These are phyloP conservation scores for Lomographa bimaculata DNA, from an alignment of 2,888 invertebrate genomes.

Conservation along the genomic window DNA sequence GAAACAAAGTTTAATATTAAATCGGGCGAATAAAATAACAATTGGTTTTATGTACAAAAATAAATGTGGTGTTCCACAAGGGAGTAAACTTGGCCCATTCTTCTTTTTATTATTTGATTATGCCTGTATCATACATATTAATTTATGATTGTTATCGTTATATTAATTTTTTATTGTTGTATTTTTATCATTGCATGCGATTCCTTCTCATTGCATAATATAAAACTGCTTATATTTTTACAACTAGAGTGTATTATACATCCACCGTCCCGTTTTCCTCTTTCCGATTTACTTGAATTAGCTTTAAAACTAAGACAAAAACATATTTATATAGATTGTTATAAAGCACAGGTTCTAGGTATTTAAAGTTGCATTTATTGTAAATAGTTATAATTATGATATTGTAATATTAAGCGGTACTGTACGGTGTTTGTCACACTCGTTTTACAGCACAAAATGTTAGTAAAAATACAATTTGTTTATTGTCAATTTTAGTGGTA, in stretches of 20 bases:
- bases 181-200: conserved; percentile 46
- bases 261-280: conserved; percentile 82
- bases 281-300: conserved; percentile 75
- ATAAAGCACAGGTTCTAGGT: conserved; percentile 82
- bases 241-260: conserved; percentile 66
- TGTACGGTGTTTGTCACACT: conserved; percentile 78
- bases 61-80: conserved; percentile 42
- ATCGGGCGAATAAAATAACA: too few species aligned
- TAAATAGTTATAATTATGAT: conserved; percentile 70
- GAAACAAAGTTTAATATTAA: too few species aligned
- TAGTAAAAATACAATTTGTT: conserved; percentile 73
- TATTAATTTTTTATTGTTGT: conserved; percentile 26
- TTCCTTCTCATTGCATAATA: conserved; percentile 47
- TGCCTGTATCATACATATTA: too few species aligned
- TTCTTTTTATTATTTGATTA: conserved; percentile 20
- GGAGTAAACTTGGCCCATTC: conserved; percentile 37
- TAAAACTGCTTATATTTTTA: conserved; percentile 68
- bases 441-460: conserved; percentile 83
- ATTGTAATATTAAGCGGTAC: conserved; percentile 69
- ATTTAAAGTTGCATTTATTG: conserved; percentile 79
- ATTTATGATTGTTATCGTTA: conserved; percentile 25
- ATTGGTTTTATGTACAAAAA: too few species aligned
- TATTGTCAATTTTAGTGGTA: conserved; percentile 81
- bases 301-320: conserved; percentile 71
- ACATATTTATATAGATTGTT: conserved; percentile 82